A percentile compares a stretch with the other conserved stretches of the same genome.
phyloP scores from a whole-genome alignment of 1,140 invertebrate species.

The Dreissena polymorpha region DNA sequence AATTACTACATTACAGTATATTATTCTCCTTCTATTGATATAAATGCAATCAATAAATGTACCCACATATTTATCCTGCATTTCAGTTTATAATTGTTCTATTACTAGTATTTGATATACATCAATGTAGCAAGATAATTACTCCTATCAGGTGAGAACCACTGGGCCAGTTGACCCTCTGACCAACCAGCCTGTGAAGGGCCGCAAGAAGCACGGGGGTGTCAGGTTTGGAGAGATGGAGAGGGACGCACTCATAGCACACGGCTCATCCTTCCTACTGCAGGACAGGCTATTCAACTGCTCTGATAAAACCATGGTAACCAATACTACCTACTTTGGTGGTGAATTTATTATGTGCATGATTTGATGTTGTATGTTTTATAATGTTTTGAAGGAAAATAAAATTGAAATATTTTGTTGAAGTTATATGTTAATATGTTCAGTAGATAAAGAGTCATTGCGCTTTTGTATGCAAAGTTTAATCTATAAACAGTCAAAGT shows the following conservation, averaged over 20 bases:
- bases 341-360: no score
- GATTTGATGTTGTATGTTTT: no score
- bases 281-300: conserved; percentile 97
- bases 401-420: background rate
- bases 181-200: conserved; percentile 95
- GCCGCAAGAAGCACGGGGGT: conserved; percentile 92
- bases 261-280: conserved; percentile 94
- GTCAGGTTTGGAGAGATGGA: conserved; percentile 99
- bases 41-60: no score
- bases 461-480: background rate
- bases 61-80: no score
- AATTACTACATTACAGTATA: no score
- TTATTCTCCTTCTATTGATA: no score
- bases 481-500: no score
- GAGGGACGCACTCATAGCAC: conserved; percentile 96
- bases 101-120: no score
- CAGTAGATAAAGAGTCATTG: background rate
- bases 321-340: conserved; percentile 55
- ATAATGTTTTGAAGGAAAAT: background rate
- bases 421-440: background rate
- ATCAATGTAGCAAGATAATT: no score
- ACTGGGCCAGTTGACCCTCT: conserved; percentile 94
- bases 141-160: conserved; percentile 94
- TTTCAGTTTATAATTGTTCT: no score
- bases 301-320: conserved; percentile 93